Percentiles rank a stretch among this genome's conserved stretches.
Conservation (phyloP, 2,888 invertebrate genomes). For the Harpagoxenus sublaevis region DNA sequence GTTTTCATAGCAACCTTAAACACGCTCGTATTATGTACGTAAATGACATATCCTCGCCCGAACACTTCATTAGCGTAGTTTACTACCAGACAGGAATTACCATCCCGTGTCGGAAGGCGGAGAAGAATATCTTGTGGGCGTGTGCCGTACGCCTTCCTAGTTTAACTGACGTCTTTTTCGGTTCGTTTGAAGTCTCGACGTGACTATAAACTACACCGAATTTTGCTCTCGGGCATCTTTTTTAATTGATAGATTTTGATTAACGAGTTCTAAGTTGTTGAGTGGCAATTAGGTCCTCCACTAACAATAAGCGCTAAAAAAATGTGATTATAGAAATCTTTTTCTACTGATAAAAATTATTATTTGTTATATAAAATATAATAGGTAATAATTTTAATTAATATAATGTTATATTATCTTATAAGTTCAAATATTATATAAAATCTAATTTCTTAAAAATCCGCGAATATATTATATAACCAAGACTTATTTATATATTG, state of each 20-base stretch:
- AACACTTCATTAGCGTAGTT: slow-evolving; percentile 58
- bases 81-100: slow-evolving; percentile 66
- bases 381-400: not conserved
- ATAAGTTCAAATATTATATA: not conserved
- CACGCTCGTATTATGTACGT: slow-evolving; percentile 60
- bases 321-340: not conserved
- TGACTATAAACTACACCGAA: not conserved
- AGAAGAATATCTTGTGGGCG: slow-evolving; percentile 66
- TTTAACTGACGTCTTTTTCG: slow-evolving; percentile 68
- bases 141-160: slow-evolving; percentile 63
- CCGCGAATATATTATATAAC: not conserved
- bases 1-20: slow-evolving; percentile 51
- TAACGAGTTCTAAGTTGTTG: not conserved
- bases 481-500: not conserved
- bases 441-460: not conserved
- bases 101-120: slow-evolving; percentile 44
- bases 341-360: not conserved
- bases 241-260: slow-evolving; percentile 26
- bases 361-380: not conserved
- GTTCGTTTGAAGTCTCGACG: not conserved
- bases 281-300: not conserved
- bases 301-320: not conserved
- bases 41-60: slow-evolving; percentile 62
- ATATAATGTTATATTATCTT: not conserved
- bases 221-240: not conserved